Percentiles rank a stretch among this genome's conserved stretches.
Conservation (phyloP, 2,888 invertebrate genomes). For the Tetranychus truncatus region DNA sequence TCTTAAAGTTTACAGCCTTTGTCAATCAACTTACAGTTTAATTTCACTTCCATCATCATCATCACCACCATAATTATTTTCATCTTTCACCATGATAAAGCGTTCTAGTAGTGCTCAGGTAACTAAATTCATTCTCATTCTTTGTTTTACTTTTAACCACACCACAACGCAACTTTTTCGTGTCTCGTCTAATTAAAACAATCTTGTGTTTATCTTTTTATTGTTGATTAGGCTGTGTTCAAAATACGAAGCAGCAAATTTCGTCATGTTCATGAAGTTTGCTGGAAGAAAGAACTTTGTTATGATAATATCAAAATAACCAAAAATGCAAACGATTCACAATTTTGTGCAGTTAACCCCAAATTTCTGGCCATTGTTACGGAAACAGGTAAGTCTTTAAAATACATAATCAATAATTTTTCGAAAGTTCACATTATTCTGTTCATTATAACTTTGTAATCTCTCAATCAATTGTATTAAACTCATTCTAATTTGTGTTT, state of each 20-base stretch:
- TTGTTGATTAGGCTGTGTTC: not conserved
- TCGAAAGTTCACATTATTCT: not conserved
- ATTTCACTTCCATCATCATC: too few species aligned
- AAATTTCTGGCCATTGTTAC: constrained; percentile 92
- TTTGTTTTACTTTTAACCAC: too few species aligned
- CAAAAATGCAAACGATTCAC: constrained; percentile 86
- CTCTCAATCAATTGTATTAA: too few species aligned
- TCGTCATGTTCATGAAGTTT: constrained; percentile 83
- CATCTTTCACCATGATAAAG: too few species aligned
- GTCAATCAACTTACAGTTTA: too few species aligned
- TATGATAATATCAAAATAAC: constrained; percentile 93
- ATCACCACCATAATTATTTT: too few species aligned
- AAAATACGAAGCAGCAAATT: constrained; percentile 46
- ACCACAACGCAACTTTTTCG: too few species aligned
- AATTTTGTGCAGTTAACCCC: constrained; percentile 94
- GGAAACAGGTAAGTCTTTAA: constrained; percentile 46
- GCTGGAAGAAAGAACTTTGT: constrained; percentile 82
- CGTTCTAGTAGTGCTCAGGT: too few species aligned
- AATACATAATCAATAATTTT: not conserved
- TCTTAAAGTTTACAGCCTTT: too few species aligned
- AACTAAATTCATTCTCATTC: too few species aligned
- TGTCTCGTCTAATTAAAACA: not conserved
- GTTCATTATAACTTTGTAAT: too few species aligned
- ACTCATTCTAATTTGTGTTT: not conserved
- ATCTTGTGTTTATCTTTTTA: not conserved